A percentile compares a stretch with the other conserved stretches of the same genome.
Evolutionary conservation across 2,888 invertebrate species (phyloP).

Genomic region (Andrena praecox): DNA sequence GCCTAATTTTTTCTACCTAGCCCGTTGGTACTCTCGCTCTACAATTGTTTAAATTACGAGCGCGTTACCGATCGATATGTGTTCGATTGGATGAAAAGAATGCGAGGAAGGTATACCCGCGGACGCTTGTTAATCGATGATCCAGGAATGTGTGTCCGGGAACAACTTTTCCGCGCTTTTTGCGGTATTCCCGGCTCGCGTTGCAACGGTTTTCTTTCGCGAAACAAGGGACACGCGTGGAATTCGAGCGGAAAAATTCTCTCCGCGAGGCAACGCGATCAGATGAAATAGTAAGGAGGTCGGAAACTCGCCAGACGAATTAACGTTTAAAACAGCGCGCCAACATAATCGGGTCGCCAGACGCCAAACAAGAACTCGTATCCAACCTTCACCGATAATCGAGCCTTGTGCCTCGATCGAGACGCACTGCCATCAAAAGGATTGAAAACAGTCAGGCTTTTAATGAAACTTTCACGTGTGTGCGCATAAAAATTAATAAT

Average conservation of each 20-base stretch:
- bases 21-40: background rate
- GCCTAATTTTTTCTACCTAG: too few relatives aligned
- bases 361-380: constrained; percentile 76
- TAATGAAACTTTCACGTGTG: background rate
- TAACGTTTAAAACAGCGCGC: constrained; percentile 54
- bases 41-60: background rate
- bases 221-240: constrained; percentile 20
- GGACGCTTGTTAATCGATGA: constrained; percentile 24
- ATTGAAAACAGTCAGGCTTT: background rate
- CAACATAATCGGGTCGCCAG: constrained; percentile 79
- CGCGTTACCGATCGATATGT: background rate
- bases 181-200: constrained; percentile 11
- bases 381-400: constrained; percentile 63
- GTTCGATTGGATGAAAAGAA: constrained; percentile 6
- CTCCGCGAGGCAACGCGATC: constrained; percentile 10
- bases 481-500: background rate
- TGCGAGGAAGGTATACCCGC: background rate
- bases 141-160: constrained; percentile 49
- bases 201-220: constrained; percentile 40
- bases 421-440: background rate
- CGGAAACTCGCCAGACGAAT: constrained; percentile 61
- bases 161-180: constrained; percentile 46
- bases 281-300: constrained; percentile 41
- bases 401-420: constrained; percentile 38
- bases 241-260: constrained; percentile 48